Base-by-base conservation (phyloP, 2,113 vertebrate genomes). In the Coracopsis vasa region DNA sequence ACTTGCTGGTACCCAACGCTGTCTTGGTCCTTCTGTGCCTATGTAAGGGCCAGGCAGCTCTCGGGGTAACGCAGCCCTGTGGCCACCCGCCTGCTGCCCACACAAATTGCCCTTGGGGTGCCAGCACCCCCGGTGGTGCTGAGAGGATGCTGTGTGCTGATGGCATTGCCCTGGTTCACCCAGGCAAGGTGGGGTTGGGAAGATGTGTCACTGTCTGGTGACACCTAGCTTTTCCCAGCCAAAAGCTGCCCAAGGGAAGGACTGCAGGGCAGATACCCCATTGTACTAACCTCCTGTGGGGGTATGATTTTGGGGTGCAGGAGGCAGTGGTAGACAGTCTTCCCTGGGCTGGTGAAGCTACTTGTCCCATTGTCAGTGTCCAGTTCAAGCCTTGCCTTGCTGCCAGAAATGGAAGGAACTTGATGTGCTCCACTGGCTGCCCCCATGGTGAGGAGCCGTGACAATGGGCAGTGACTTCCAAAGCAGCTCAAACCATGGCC, bases 11-110 rank as follows among this genome's bases (percentile, higher is more conserved):
- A 95, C 39, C 74, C 70, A 90, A 87, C 0, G 5, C 78, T 89
- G 89, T 95, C 94, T 95, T 16, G 37, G 73, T 97, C 84, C 66
- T 92, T 95, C 93, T 96, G 91, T 96, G 94, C 78, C 91, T 5
- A 0, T 0, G 41, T 89, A 66, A 88, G 83, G 83, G 83, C 93
- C 37, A 16, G 80, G 89, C 77, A 91, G 64, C 58, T 72, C 44
- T 18, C 0, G 1, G 37, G 74, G 54, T 3, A 25, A 80, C 8
- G 56, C 0, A 2, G 39, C 35, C 42, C 77, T 2, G 6, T 65
- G 61, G n/a, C 73, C 67, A 39, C 62, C 66, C 8, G 16, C 54
- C n/a, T 4, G 0, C 9, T 61, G 50, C 56, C 53, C 66, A 24
- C 51, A 41, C 20, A 11, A 16, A 13, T 24, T 58, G 48, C 29